Evolutionary conservation across 2,888 invertebrate genomes (phyloP).

Genomic region (Eupsilia transversa): DNA sequence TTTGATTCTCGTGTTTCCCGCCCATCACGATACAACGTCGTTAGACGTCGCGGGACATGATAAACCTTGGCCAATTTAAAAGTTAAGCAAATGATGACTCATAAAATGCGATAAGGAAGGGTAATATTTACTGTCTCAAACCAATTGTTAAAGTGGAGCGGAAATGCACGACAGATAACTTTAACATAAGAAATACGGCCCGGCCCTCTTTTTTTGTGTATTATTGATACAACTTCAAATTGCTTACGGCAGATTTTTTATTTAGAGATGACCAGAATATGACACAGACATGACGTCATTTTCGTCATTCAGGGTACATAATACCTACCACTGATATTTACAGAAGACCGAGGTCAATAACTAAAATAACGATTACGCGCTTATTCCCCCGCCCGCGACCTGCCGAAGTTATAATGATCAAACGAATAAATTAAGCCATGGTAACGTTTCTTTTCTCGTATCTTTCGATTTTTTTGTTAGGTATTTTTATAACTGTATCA

Average conservation of each 20-base stretch:
- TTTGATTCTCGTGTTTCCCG: slow-evolving; percentile 45
- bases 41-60: slow-evolving; percentile 24
- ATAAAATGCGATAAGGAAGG: slow-evolving; percentile 30
- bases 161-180: slow-evolving; percentile 49
- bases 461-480: not conserved
- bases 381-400: slow-evolving; percentile 31
- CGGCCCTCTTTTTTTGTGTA: slow-evolving; percentile 16
- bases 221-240: slow-evolving; percentile 21
- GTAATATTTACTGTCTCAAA: slow-evolving; percentile 47
- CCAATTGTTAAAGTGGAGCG: slow-evolving; percentile 49
- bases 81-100: slow-evolving; percentile 37
- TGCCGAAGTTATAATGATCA: slow-evolving; percentile 46
- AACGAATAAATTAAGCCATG: slow-evolving; percentile 34
- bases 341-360: slow-evolving; percentile 65
- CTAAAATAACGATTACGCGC: slow-evolving; percentile 70
- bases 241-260: slow-evolving; percentile 60
- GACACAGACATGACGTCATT: slow-evolving; percentile 65
- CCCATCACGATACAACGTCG: slow-evolving; percentile 24
- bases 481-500: not conserved
- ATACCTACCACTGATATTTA: slow-evolving; percentile 66
- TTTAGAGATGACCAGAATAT: slow-evolving; percentile 66
- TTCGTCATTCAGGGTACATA: slow-evolving; percentile 53
- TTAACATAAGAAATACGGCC: slow-evolving; percentile 10
- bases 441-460: slow-evolving; percentile 12
- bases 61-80: slow-evolving; percentile 46